Evolutionary conservation across 2,797 vertebrate genomes (phyloP).

Genomic region (Phrynocephalus vlangalii): DNA sequence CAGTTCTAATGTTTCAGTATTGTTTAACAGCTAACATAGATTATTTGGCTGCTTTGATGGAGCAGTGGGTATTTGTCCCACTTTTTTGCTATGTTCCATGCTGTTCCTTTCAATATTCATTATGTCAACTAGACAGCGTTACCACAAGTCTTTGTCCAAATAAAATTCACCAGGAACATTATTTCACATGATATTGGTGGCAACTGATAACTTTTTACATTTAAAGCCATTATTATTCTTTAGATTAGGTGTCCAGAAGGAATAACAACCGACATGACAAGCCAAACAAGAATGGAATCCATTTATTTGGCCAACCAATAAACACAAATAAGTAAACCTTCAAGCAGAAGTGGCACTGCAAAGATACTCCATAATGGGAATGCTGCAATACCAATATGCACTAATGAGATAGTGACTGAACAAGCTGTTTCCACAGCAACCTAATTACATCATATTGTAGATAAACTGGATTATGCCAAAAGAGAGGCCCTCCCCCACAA

Average conservation of each 20-base stretch:
- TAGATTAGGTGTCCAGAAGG: constrained; percentile 41
- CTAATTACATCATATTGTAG: not conserved
- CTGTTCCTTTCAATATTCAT: too few species aligned
- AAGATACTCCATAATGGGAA: not conserved
- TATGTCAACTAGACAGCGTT: not conserved
- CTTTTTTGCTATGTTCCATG: not conserved
- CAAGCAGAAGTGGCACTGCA: not conserved
- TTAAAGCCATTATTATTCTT: not conserved
- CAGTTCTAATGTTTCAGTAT: not conserved
- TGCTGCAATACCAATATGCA: not conserved
- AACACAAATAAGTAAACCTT: too few species aligned
- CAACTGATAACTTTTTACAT: constrained; percentile 14
- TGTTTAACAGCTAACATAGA: not conserved
- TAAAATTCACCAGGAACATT: not conserved
- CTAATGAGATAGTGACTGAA: not conserved
- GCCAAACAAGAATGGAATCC: not conserved
- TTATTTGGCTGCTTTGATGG: not conserved
- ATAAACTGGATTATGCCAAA: constrained; percentile 55
- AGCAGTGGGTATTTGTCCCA: not conserved
- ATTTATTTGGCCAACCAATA: not conserved
- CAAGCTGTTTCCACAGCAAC: not conserved
- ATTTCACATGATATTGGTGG: not conserved
- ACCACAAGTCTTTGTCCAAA: not conserved
- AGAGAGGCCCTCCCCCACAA: constrained; percentile 62
- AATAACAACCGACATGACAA: not conserved